Evolutionary conservation across 2,797 vertebrate species (phyloP).

Genomic region (Leptoclinus maculatus): DNA sequence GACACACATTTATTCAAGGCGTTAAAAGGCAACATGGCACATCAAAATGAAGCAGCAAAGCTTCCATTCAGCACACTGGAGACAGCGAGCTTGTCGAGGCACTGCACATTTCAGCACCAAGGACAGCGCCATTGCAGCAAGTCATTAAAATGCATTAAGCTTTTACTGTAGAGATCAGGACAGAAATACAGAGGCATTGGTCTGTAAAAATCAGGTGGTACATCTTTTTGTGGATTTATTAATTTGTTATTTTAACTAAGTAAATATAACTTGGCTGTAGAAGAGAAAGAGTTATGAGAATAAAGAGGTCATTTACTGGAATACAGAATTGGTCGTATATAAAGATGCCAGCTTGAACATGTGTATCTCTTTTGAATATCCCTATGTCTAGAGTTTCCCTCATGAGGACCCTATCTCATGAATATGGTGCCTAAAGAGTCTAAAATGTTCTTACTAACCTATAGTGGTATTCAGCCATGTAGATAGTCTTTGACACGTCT

Average conservation of each 20-base stretch:
- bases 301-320: not conserved
- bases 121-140: conserved; percentile 27
- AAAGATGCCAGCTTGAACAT: not conserved
- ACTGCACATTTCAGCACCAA: conserved; percentile 42
- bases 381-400: not conserved
- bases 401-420: not conserved
- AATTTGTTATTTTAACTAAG: not conserved
- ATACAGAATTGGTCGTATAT: not conserved
- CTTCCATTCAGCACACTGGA: conserved; percentile 30
- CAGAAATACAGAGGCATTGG: not conserved
- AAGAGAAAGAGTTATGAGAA: not conserved
- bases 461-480: not conserved
- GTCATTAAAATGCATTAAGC: conserved; percentile 4
- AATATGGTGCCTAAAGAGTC: not conserved
- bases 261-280: not conserved
- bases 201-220: not conserved
- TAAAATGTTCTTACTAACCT: not conserved
- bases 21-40: conserved; percentile 31
- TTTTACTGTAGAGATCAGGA: not conserved
- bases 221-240: not conserved
- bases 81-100: not conserved
- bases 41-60: conserved; percentile 36
- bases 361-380: too few species aligned
- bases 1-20: conserved; percentile 29
- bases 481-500: not conserved